A percentile compares a stretch with the other conserved stretches of the same genome.
These are phyloP conservation scores for Gasteruption jaculator DNA, from an alignment of 2,888 invertebrate genomes.

Conservation along the genomic window DNA sequence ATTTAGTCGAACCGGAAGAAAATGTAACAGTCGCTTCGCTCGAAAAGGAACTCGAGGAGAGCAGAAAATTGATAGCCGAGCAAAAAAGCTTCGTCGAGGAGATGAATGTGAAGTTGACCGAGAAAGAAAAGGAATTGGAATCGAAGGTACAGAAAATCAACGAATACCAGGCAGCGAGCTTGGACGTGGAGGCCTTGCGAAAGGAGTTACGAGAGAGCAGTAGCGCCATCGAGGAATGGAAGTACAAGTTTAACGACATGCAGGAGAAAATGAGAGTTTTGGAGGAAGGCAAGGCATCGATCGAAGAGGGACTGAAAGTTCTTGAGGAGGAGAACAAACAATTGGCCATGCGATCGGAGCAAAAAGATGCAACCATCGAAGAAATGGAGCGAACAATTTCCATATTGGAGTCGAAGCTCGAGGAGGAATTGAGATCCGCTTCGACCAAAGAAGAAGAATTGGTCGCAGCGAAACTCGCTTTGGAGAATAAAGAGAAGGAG, in stretches of 20 bases:
- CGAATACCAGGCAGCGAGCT: slow-evolving; percentile 25
- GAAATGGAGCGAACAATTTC: slow-evolving; percentile 53
- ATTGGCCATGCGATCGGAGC: slow-evolving; percentile 28
- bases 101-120: slow-evolving; percentile 58
- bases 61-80: slow-evolving; percentile 58
- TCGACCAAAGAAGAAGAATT: slow-evolving; percentile 34
- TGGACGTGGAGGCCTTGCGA: slow-evolving; percentile 28
- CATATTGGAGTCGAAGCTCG: slow-evolving; percentile 45
- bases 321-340: slow-evolving; percentile 52
- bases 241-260: slow-evolving; percentile 36
- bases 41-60: slow-evolving; percentile 49
- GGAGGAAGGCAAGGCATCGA: slow-evolving; percentile 53
- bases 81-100: slow-evolving; percentile 57
- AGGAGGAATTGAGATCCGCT: slow-evolving; percentile 24
- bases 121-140: slow-evolving; percentile 38
- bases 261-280: slow-evolving; percentile 36
- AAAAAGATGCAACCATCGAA: slow-evolving; percentile 41
- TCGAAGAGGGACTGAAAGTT: slow-evolving; percentile 52
- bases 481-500: slow-evolving; percentile 54
- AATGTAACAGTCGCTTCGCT: slow-evolving; percentile 46
- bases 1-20: slow-evolving; percentile 58
- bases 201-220: slow-evolving; percentile 36
- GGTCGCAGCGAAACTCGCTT: slow-evolving; percentile 35
- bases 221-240: slow-evolving; percentile 39
- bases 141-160: slow-evolving; percentile 49